phyloP scores from a whole-genome alignment of 2,797 vertebrate species.

The Cossypha dichroa region DNA sequence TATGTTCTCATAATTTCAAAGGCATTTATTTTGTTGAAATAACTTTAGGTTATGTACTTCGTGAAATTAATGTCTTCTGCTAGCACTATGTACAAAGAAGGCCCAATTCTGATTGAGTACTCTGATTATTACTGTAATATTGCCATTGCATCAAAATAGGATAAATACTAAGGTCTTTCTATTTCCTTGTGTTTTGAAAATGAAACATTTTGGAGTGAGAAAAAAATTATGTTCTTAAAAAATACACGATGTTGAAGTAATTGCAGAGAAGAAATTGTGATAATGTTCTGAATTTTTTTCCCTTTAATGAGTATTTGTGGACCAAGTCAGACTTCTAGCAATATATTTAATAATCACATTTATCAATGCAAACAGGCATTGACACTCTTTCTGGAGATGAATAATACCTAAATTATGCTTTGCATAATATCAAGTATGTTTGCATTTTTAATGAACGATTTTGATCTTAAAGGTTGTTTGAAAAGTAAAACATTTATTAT shows the following conservation, averaged over 20 bases:
- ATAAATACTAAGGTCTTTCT: background rate
- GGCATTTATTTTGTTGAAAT: background rate
- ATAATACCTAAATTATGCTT: background rate
- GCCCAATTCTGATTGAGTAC: background rate
- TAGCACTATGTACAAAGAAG: background rate
- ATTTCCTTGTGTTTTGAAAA: background rate
- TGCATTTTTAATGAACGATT: constrained; percentile 17
- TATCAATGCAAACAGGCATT: background rate
- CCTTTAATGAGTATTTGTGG: background rate
- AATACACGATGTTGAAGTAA: background rate
- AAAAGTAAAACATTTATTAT: background rate
- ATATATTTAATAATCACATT: background rate
- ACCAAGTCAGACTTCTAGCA: background rate
- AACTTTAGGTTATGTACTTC: background rate
- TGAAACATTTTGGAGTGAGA: background rate
- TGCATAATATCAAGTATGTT: background rate
- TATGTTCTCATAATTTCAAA: constrained; percentile 1
- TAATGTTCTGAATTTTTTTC: background rate
- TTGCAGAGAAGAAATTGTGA: background rate
- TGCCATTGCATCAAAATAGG: background rate
- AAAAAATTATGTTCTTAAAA: background rate
- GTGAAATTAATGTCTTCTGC: background rate
- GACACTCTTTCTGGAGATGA: background rate
- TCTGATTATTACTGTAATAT: background rate
- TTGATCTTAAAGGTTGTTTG: background rate